These are phyloP conservation scores for Lampris megalopsis DNA, from an alignment of 2,113 vertebrate genomes.

Conservation along the genomic window DNA sequence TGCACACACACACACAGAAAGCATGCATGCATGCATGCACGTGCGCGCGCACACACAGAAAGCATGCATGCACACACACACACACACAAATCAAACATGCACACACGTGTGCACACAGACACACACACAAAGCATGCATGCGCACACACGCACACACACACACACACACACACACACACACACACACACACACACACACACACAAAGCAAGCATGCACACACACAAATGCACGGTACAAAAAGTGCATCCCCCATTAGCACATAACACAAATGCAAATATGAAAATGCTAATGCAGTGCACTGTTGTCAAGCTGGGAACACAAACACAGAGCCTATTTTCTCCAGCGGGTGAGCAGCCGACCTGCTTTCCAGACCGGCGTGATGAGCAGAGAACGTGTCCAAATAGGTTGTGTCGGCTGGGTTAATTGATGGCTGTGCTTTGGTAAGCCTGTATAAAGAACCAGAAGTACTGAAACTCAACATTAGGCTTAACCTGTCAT, in stretches of 20 bases:
- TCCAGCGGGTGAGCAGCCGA: background rate
- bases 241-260: slow-evolving; percentile 29
- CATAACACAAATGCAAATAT: slow-evolving; percentile 8
- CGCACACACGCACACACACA: background rate
- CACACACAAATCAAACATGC: no score
- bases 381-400: background rate
- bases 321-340: background rate
- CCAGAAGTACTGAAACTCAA: background rate
- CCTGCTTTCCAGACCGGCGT: background rate
- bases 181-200: background rate
- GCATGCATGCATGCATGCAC: background rate
- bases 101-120: background rate
- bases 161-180: background rate
- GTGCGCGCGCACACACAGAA: no score
- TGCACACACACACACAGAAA: background rate
- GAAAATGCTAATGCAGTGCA: slow-evolving; percentile 1
- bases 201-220: background rate
- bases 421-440: slow-evolving; percentile 11
- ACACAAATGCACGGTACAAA: background rate
- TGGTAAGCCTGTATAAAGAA: background rate
- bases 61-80: no score
- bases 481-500: background rate
- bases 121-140: background rate
- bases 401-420: background rate
- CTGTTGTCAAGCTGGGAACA: background rate